Percentiles rank a stretch among this genome's conserved stretches.
phyloP scores from a whole-genome alignment of 2,113 vertebrate genomes.

The Hemichromis elongatus region DNA sequence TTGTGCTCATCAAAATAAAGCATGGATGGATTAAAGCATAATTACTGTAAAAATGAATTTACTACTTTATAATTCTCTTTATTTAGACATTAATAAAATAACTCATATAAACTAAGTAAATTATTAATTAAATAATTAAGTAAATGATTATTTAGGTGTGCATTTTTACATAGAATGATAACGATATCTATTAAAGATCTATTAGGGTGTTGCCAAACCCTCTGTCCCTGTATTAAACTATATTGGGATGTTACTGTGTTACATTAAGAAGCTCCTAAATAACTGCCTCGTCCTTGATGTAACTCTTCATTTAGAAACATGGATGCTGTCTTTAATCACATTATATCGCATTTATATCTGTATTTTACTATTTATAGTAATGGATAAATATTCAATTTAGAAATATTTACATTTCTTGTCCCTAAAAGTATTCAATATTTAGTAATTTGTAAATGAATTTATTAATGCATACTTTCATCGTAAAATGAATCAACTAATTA shows the following conservation, averaged over 20 bases:
- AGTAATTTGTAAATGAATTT: too few relatives aligned
- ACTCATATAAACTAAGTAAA: not conserved
- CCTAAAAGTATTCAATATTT: too few relatives aligned
- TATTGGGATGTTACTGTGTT: not conserved
- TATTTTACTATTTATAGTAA: too few relatives aligned
- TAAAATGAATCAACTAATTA: not conserved
- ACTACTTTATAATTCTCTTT: not conserved
- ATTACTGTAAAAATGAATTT: not conserved
- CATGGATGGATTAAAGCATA: not conserved
- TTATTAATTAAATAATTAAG: not conserved
- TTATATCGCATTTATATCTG: too few relatives aligned
- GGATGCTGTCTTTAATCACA: not conserved
- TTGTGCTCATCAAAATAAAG: not conserved
- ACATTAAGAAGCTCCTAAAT: not conserved
- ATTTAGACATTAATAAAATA: not conserved
- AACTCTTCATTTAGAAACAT: not conserved
- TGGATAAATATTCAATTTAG: too few relatives aligned
- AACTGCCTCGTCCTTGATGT: not conserved
- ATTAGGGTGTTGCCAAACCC: not conserved
- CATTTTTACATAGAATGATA: not conserved
- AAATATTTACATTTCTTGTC: too few relatives aligned
- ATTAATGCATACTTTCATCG: not conserved
- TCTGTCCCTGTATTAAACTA: not conserved
- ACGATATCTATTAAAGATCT: not conserved
- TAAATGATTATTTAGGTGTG: rapidly evolving